Evolutionary conservation across 1,140 invertebrate species (phyloP), one percentile per base, ranked within the genome.

Genomic region (Lasaia peninsularis): DNA sequence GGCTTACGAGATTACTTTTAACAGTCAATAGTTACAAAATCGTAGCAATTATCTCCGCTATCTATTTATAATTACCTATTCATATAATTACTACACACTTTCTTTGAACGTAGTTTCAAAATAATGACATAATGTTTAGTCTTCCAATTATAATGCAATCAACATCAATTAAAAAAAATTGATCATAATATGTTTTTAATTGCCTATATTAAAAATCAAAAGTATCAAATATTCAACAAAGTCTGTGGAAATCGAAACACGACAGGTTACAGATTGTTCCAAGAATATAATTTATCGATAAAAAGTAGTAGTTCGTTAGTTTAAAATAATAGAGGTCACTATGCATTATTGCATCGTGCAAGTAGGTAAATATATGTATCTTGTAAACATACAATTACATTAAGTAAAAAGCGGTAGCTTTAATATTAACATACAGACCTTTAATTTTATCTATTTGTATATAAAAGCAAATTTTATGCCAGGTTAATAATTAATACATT

Each of bases 71-170:
- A 44, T 44, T 44, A 44, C 18, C 14, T 44, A 44, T 44, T 5
- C 40, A 44, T 18, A 44, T 44, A 44, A 44, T 44, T 44, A 44
- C 40, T 44, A 11, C 18, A 44, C 40, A 44, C 40, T 44, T 44
- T 44, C 40, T 44, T 44, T 20, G 16, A 10, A 18, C 40, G 40
- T 44, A 18, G 40, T 44, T 44, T 44, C 40, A 44, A 44, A 44
- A 44, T 44, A 44, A 44, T 44, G 40, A 44, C 18, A 20, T 44
- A 44, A 44, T 20, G 40, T 44, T 44, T 44, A 18, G 40, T 44
- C 40, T 44, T 44, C 40, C 40, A 44, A 44, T 44, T 44, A 44
- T 44, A 44, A 44, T 44, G 40, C 37, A 44, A 44, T 44, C 37
- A 44, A 44, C 37, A 44, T 11, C 40, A 44, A 44, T 44, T 44